Base-by-base conservation (phyloP, 1,140 invertebrate genomes). In the Spodoptera frugiperda region DNA sequence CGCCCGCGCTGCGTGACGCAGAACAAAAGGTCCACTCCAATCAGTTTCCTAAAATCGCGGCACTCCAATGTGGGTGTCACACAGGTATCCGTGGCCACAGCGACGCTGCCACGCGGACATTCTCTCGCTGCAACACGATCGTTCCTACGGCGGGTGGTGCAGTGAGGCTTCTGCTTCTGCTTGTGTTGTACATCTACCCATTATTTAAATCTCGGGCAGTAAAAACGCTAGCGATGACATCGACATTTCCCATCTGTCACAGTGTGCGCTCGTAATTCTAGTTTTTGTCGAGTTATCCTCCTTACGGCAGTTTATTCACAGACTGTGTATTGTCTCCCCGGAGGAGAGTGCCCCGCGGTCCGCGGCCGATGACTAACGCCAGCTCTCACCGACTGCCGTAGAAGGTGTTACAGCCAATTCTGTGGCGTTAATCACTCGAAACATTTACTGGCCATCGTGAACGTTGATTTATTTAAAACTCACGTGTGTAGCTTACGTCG, bases 241-340 rank as follows among this genome's bases (percentile, higher is more conserved):
- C 74, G 51, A 77, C 17, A 21, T 61, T 48, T 57, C 61, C 65
- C 72, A 68, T 78, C 76, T 54, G 76, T 78, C 59, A 78, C 76
- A 78, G 15, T 72, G n/a, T 21, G 25, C 21, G 70, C 70, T 44
- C 70, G 71, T 61, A 49, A 71, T 49, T 57, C 54, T 48, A 71
- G 55, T 77, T 77, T 63, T 77, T 71, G 15, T 61, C 2, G 44
- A 14, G 44, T 14, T 53, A 70, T 51, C 49, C 65, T 53, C 65
- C 59, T 70, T 49, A 70, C 49, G 44, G 19, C 54, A 46, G 44
- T 59, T 68, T 59, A 70, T 77, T 39, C 30, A 68, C 25, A 53
- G 54, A 55, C 72, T 48, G 59, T 75, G 44, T 65, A 48, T 65
- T 65, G 21, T 33, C 44, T 46, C 61, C 61, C 11, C 3, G 14